Evolutionary conservation across 2,113 vertebrate genomes (phyloP), one percentile per base, ranked within the genome.

Genomic region (Promerops cafer): DNA sequence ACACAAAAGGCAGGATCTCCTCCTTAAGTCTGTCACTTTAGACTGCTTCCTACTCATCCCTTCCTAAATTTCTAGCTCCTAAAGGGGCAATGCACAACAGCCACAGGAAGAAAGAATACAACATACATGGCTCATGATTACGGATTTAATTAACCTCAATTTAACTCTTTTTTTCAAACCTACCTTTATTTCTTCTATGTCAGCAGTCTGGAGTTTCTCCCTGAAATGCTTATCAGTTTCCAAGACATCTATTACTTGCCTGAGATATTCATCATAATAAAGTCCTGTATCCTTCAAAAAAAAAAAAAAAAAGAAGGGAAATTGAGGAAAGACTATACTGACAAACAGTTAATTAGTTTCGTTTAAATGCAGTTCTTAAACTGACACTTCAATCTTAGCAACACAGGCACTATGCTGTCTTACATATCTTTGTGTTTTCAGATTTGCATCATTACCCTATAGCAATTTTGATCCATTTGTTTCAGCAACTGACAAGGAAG

Each of bases 111-210:
- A 83, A 54, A 65, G 35, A 87, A 81, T 30, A 49, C 27, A 84
- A 61, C 8, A 35, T 6, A 63, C 0, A 6, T 31, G 4, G 50
- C 19, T 61, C 21, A 19, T 47, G 23, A 63, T n/a, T 44, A 82
- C 30, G 21, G 18, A 77, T 79, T 81, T 77, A 87, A 18, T 49
- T 79, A 70, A 52, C 6, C 1, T 81, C 44, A 53, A 40, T 74
- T 84, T 69, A 64, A 39, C 10, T 79, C 1, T 18, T 11, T 20
- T 33, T n/a, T 54, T 70, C 39, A 4, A 66, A 96, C 79, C 57
- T 98, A 99, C 99, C 99, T 99, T 99, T 96, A 99, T 99, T 96
- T 99, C 99, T n/a, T 99, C 99, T 98, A 99, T 99, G 95, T 99
- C 99, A 78, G 99, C 99, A 86, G 99, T 99, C 96, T 99, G 99